A percentile compares a stretch with the other conserved stretches of the same genome.
Conservation (phyloP, 2,888 invertebrate genomes). For the Acanthosepion esculentum region DNA sequence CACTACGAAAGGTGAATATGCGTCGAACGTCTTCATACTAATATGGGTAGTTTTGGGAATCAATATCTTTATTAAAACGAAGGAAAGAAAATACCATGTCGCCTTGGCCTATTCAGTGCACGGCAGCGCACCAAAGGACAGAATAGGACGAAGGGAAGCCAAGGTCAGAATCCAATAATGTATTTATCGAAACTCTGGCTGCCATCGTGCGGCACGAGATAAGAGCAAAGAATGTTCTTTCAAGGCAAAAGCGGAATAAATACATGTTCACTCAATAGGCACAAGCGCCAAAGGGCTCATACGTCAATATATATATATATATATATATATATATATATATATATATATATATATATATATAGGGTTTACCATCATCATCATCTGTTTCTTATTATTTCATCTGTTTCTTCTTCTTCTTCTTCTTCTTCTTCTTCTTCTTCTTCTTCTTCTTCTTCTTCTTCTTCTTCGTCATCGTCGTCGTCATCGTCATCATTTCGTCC, state of each 20-base stretch:
- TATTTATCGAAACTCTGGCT: not conserved
- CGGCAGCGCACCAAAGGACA: not conserved
- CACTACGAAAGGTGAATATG: no score
- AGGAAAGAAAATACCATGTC: not conserved
- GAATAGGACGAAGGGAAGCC: not conserved
- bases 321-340: no score
- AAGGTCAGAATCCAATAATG: constrained; percentile 33
- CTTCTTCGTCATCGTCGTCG: no score
- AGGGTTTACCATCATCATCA: no score
- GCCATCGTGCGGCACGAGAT: not conserved
- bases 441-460: no score
- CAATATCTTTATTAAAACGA: not conserved
- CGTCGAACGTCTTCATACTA: not conserved
- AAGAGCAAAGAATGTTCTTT: not conserved
- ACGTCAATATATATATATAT: no score
- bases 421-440: no score
- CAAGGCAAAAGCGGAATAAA: not conserved
- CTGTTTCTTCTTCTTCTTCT: no score
- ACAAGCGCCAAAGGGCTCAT: no score
- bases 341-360: no score
- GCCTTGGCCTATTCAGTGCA: not conserved
- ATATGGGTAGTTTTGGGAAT: not conserved
- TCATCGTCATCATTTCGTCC: no score
- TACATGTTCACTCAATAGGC: not conserved
- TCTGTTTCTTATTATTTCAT: no score